Conservation (phyloP, 2,113 vertebrate species). For the Choloepus hoffmanni region DNA sequence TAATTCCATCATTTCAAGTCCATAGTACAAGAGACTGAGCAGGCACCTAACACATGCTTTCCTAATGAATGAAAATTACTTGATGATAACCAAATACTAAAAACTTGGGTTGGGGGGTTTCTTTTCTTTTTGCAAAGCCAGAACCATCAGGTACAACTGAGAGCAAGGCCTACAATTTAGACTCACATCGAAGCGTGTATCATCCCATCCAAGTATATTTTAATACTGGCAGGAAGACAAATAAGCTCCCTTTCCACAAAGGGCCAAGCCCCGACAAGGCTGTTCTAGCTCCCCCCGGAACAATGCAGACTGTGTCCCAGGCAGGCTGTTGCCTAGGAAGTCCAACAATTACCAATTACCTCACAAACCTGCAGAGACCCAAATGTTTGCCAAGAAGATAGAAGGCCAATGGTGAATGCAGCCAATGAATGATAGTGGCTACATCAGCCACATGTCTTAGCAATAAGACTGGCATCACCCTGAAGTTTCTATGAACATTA, state of each 20-base stretch:
- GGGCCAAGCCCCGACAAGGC: not conserved
- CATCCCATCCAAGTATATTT: not conserved
- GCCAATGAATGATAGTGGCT: constrained; percentile 18
- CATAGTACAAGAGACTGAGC: not conserved
- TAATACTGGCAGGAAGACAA: constrained; percentile 30
- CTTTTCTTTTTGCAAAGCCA: not conserved
- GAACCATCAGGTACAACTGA: not conserved
- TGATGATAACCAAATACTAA: constrained; percentile 26
- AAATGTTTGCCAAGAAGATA: constrained; percentile 67
- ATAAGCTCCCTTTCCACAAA: constrained; percentile 1
- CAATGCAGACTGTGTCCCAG: constrained; percentile 22
- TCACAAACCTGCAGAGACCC: constrained; percentile 62
- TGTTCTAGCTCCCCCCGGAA: constrained; percentile 43
- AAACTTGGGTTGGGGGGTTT: not conserved
- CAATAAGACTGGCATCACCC: not conserved
- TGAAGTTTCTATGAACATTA: not conserved
- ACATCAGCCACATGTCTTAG: constrained; percentile 1
- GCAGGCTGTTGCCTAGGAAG: constrained; percentile 59
- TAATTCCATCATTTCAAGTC: not conserved
- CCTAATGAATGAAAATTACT: constrained; percentile 19
- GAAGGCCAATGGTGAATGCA: constrained; percentile 34
- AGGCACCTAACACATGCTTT: constrained; percentile 6
- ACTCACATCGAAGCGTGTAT: not conserved
- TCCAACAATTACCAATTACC: constrained; percentile 71
- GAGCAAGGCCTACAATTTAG: not conserved